Evolutionary conservation across 2,797 vertebrate species (phyloP).

Genomic region (Sternotherus odoratus): DNA sequence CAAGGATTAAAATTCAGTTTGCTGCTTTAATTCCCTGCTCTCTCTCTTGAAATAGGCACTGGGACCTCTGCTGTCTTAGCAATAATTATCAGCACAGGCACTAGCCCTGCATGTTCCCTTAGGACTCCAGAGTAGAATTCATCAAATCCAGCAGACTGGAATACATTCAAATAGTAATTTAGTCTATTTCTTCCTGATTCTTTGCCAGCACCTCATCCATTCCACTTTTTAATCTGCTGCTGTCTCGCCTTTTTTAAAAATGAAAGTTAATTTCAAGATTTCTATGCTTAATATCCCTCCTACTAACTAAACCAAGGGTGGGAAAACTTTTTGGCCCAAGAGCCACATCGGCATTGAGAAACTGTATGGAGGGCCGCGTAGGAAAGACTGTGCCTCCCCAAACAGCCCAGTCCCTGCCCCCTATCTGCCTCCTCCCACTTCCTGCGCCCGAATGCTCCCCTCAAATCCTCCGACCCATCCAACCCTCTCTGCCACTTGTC

Average conservation of each 20-base stretch:
- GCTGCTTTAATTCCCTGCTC: neutral
- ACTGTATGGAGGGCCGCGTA: too few relatives aligned
- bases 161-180: fast-evolving
- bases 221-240: neutral
- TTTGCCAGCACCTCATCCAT: neutral
- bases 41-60: neutral
- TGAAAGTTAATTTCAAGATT: neutral
- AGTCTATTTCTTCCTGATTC: neutral
- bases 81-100: neutral
- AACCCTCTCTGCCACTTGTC: too few relatives aligned
- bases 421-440: too few relatives aligned
- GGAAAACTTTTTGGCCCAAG: too few relatives aligned
- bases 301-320: neutral
- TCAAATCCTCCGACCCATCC: too few relatives aligned
- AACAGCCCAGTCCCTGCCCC: too few relatives aligned
- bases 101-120: neutral
- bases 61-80: neutral
- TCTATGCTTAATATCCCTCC: neutral
- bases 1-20: neutral
- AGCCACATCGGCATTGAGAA: too few relatives aligned
- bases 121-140: neutral
- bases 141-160: fast-evolving
- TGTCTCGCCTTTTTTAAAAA: neutral
- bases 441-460: too few relatives aligned
- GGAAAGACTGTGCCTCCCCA: too few relatives aligned